Evolutionary conservation across 30 jellyfish, hydroid and myxozoan species (phyloP), one percentile per base, ranked within the genome.

Genomic region (Morbakka virulenta): DNA sequence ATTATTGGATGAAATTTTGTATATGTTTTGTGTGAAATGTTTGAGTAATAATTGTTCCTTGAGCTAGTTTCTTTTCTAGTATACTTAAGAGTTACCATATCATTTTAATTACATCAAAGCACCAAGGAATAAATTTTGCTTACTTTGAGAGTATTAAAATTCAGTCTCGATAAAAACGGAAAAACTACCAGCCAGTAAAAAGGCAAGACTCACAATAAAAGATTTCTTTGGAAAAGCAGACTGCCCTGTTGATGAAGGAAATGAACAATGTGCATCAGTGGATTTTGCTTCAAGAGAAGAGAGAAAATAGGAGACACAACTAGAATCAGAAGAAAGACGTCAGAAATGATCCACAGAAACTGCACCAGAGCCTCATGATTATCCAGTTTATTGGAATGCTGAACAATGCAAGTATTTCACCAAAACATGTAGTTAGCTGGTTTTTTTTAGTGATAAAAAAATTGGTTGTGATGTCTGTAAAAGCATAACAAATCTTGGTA

Each of bases 341-440:
- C 4, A 22, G 22, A 4, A 22, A 12, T 4, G 22, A 12, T 22
- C 23, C 12, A 34, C 79, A 26, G 25, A 11, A 67, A 67, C 68
- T 29, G 79, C 67, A 23, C 9, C 2, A 1, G 67, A 67, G 65
- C 68, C 17, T 17, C 75, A 63, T 17, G 62, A 63, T 63, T 63
- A 63, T 31, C 79, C 66, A 30, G 17, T 1, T 67, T 67, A 63
- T 17, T 67, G 79, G 79, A 67, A 67, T 67, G 67, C 68, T 67
- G 79, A 67, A 67, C 79, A 67, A 67, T 1, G 65, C 79, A 22
- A 63, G 63, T 23, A 67, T 67, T 67, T 67, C 25, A 30, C 79
- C 17, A 67, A 67, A 29, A 67, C 79, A 22, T 63, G 30, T 50
- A 63, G 75, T 63, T 63, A 50, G 75, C 75, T 63, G 61, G 26